phyloP scores from a whole-genome alignment of 2,888 invertebrate genomes.

The Drosophila greeni region DNA sequence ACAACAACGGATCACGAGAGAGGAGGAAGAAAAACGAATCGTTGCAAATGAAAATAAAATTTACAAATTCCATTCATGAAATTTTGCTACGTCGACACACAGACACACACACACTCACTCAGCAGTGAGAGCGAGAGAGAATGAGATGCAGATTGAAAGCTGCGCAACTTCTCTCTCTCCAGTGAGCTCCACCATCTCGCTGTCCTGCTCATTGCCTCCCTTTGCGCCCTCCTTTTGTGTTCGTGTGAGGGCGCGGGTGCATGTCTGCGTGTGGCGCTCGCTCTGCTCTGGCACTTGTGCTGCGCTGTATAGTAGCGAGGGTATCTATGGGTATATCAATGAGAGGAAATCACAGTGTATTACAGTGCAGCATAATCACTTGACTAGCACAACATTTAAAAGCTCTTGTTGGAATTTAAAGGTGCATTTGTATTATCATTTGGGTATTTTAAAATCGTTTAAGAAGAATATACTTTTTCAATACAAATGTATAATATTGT shows the following conservation, averaged over 20 bases:
- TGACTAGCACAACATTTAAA: background rate
- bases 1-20: constrained; percentile 21
- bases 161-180: constrained; percentile 18
- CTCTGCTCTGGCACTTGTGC: constrained; percentile 62
- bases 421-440: background rate
- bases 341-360: background rate
- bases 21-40: constrained; percentile 42
- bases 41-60: constrained; percentile 75
- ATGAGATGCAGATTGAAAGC: constrained; percentile 34
- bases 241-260: constrained; percentile 20
- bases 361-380: background rate
- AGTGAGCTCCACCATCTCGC: constrained; percentile 19
- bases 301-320: constrained; percentile 1
- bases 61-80: constrained; percentile 79
- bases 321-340: background rate
- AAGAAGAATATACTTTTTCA: background rate
- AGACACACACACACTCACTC: constrained; percentile 29
- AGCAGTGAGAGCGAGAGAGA: constrained; percentile 24
- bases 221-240: constrained; percentile 14
- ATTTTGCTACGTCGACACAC: constrained; percentile 66
- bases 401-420: background rate
- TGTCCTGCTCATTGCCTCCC: constrained; percentile 20
- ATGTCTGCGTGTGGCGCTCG: constrained; percentile 67
- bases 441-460: background rate
- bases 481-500: background rate